Evolutionary conservation across 2,797 vertebrate species (phyloP).

Genomic region (Saxicola maurus): DNA sequence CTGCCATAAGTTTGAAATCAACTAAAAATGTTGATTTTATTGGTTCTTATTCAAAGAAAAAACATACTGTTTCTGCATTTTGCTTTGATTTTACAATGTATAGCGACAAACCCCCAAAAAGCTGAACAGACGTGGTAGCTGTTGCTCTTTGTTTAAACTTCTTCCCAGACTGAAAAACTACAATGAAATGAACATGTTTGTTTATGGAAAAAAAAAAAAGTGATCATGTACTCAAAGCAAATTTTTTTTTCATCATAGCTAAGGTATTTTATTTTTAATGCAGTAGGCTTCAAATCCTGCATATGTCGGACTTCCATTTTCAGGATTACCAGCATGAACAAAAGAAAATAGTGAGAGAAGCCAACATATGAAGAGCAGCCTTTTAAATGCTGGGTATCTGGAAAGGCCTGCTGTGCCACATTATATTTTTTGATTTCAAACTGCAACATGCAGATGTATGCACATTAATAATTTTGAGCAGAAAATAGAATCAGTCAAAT

Average conservation of each 20-base stretch:
- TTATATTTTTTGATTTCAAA: conserved; percentile 17
- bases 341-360: conserved; percentile 27
- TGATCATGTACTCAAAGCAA: background rate
- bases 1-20: background rate
- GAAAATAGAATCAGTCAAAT: conserved; percentile 40
- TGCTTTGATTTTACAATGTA: background rate
- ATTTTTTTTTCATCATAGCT: background rate
- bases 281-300: background rate
- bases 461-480: conserved; percentile 34
- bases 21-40: background rate
- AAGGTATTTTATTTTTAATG: background rate
- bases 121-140: background rate
- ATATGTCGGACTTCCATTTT: background rate
- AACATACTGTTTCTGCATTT: background rate
- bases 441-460: conserved; percentile 22
- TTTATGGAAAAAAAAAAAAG: background rate
- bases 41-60: background rate
- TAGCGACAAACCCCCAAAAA: background rate
- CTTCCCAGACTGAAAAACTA: background rate
- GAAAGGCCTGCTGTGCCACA: conserved; percentile 6
- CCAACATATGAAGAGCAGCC: background rate
- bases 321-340: background rate
- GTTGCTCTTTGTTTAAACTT: background rate
- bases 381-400: conserved; percentile 15
- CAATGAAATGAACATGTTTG: background rate